Base-by-base conservation (phyloP, 1,140 invertebrate species). In the Grapholita molesta region DNA sequence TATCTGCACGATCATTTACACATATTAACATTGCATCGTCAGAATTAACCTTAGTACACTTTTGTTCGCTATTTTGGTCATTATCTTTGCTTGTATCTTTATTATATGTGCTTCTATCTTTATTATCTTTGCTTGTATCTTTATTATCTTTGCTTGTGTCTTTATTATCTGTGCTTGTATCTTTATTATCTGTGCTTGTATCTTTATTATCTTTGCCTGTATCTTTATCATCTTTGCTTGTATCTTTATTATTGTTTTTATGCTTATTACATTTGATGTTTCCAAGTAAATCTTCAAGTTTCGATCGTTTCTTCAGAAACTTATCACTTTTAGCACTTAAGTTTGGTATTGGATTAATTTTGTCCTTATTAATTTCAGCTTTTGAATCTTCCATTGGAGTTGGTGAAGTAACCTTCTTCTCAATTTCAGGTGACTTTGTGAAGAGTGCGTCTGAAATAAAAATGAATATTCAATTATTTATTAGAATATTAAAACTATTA, bases 221-320 rank as follows among this genome's bases (percentile, higher is more conserved):
- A 2, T 8, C 55, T 12, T 30, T 35, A 21, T 28, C 12, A 0
- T 33, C 18, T 55, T 70, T 52, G 11, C 61, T 64, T 48, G 64
- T 64, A 21, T 2, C 11, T 42, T 64, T 32, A 55, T 68, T 67
- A 4, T 21, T 69, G 12, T 6, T 64, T 74, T 78, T 83, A 64
- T 70, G 77, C 70, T n/a, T n/a, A n/a, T n/a, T n/a, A n/a, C n/a
- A n/a, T n/a, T 79, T 85, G 64, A 87, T 79, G 71, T 74, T 78
- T 8, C 70, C 75, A n/a, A 87, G 66, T 15, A 87, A 48, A 18
- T 67, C 61, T 74, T 89, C 86, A 42, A 89, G 66, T 70, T 88
- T 86, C 3, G 64, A 72, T 23, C 74, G 72, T 70, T 83, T 86
- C 2, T 78, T 77, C 1, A 72, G 68, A 30, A 85, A 84, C 66